Percentiles rank a stretch among this genome's conserved stretches.
phyloP scores from a whole-genome alignment of 2,113 vertebrate species.

The Anhinga rufa region DNA sequence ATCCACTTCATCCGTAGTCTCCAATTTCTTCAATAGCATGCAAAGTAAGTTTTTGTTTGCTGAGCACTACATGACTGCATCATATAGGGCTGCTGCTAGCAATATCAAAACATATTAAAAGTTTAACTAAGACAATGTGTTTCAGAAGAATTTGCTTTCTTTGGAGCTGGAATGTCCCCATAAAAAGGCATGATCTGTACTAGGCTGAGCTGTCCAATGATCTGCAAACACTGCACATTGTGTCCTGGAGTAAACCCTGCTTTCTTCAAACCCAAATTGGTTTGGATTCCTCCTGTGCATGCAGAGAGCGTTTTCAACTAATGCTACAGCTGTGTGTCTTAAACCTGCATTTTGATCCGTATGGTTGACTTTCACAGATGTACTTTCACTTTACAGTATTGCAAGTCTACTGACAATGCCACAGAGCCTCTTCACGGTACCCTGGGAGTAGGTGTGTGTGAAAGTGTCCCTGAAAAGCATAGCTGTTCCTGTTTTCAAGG shows the following conservation, averaged over 20 bases:
- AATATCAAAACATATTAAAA: slow-evolving; percentile 69
- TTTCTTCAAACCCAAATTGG: slow-evolving; percentile 54
- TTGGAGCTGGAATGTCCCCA: slow-evolving; percentile 72
- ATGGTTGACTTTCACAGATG: not conserved
- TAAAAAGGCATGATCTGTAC: slow-evolving; percentile 73
- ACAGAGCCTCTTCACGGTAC: not conserved
- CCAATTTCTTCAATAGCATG: not conserved
- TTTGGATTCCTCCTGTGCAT: slow-evolving; percentile 41
- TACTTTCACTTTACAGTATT: not conserved
- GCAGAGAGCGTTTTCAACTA: slow-evolving; percentile 3
- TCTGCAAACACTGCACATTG: slow-evolving; percentile 15
- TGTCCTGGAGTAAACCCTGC: slow-evolving; percentile 62
- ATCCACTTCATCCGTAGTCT: not conserved
- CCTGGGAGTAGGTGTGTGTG: not conserved
- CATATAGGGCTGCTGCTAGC: slow-evolving; percentile 64
- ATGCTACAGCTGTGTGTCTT: not conserved
- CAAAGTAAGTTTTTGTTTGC: slow-evolving; percentile 22
- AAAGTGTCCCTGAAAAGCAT: not conserved
- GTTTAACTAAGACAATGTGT: slow-evolving; percentile 72
- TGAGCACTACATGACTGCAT: slow-evolving; percentile 15
- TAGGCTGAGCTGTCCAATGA: slow-evolving; percentile 29
- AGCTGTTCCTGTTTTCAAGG: not conserved
- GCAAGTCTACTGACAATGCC: not conserved
- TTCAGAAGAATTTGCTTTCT: slow-evolving; percentile 73
- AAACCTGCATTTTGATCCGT: not conserved